Base-by-base conservation (phyloP, 2,113 vertebrate species). In the Bufo gargarizans region DNA sequence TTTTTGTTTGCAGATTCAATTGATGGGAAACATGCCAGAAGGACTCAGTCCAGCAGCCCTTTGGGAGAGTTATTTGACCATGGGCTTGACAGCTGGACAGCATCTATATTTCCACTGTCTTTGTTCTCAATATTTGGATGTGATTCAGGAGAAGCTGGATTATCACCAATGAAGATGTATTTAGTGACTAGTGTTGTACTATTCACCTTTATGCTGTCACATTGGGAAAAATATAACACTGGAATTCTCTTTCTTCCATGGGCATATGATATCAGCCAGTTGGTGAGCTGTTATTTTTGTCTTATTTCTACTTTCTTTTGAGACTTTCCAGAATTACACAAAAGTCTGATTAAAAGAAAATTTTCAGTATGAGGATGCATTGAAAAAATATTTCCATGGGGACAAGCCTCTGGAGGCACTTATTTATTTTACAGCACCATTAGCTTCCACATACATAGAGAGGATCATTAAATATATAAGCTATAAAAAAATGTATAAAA, bases 211-310 rank as follows among this genome's bases (percentile, higher is more conserved):
- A 92, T 93, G 92, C 91, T 93, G 85, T 94, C 92, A 20, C 93
- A 95, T 83, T 94, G 92, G 94, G 94, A 94, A 89, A 95, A 94
- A 88, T 93, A 94, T 22, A 94, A 93, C 89, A 94, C 93, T 72
- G 92, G 93, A 85, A 90, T 94, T 82, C 92, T 94, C 87, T 93
- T 93, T 91, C 93, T 94, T 91, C 92, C 93, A 67, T 94, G 93
- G 93, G 90, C 91, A 92, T 93, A 93, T 1, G 93, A 94, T 90
- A 90, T 93, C 90, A 94, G 93, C 90, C 93, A 94, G 92, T 90
- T 92, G 91, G 93, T 93, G 89, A 94, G 93, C 92, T 90, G 88
- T 89, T n/a, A 50, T 20, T 50, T 83, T 76, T 19, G 56, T 13
- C 77, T 33, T 81, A 45, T 20, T 19, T 76, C 72, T 50, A 76